These are phyloP conservation scores for Diaphora mendica DNA, from an alignment of 2,888 invertebrate genomes.

Conservation along the genomic window DNA sequence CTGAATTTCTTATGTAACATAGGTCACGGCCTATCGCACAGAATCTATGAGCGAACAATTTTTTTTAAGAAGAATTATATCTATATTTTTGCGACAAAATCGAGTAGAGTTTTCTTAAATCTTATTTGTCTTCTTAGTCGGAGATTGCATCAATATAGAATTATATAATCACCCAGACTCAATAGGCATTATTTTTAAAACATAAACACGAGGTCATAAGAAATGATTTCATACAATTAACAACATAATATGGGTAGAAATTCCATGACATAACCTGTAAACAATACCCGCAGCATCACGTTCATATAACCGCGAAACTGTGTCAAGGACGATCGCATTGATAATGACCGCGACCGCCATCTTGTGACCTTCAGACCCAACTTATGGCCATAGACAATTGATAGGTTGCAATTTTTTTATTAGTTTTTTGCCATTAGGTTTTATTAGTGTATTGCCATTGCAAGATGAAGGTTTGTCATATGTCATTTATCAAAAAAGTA, in stretches of 20 bases:
- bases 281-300: conserved; percentile 3
- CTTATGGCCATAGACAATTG: conserved; percentile 25
- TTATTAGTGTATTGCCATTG: conserved; percentile 12
- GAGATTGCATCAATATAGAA: too few species aligned
- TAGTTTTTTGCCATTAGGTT: conserved; percentile 9
- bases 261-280: conserved; percentile 5
- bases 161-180: background rate
- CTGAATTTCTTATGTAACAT: too few species aligned
- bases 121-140: too few species aligned
- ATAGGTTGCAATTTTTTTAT: conserved; percentile 9
- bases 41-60: background rate
- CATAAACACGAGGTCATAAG: conserved; percentile 11
- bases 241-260: conserved; percentile 13
- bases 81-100: too few species aligned
- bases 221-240: conserved; percentile 6
- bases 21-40: background rate
- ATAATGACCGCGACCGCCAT: conserved; percentile 37
- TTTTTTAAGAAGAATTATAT: background rate
- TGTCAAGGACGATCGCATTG: conserved; percentile 46
- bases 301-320: conserved; percentile 21
- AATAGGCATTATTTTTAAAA: background rate
- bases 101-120: too few species aligned
- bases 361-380: conserved; percentile 13
- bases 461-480: background rate
- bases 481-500: background rate